Evolutionary conservation across 2,113 vertebrate genomes (phyloP).

Genomic region (Chloropsis hardwickii): DNA sequence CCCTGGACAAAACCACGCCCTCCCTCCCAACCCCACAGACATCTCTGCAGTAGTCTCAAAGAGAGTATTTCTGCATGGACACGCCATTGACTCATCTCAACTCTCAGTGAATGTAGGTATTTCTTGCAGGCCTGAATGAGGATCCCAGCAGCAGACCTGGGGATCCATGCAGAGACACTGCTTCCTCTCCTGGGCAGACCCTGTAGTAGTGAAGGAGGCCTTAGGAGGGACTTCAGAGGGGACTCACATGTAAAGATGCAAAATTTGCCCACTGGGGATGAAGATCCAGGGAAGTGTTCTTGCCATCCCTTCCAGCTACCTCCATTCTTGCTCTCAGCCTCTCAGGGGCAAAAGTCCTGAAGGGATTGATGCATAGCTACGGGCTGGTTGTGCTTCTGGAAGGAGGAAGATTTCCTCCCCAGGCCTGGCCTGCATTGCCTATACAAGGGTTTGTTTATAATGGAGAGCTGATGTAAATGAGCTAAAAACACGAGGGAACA

Average conservation of each 20-base stretch:
- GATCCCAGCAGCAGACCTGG: not conserved
- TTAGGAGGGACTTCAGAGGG: not conserved
- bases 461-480: not conserved
- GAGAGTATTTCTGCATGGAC: slow-evolving; percentile 34
- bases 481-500: not conserved
- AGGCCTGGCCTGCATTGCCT: slow-evolving; percentile 22
- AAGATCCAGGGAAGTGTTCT: not conserved
- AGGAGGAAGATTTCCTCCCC: slow-evolving; percentile 16
- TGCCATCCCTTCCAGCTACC: not conserved
- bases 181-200: slow-evolving; percentile 1
- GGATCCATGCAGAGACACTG: slow-evolving; percentile 37
- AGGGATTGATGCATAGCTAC: slow-evolving; percentile 41
- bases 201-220: not conserved
- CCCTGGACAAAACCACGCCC: not conserved
- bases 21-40: not conserved
- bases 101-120: not conserved
- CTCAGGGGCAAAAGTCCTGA: not conserved
- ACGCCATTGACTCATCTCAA: not conserved
- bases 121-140: not conserved
- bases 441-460: slow-evolving; percentile 19
- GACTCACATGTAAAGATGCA: not conserved
- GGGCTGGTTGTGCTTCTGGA: slow-evolving; percentile 59
- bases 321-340: not conserved
- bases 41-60: not conserved
- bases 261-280: not conserved